Conservation (phyloP, 2,888 invertebrate genomes). For the Osmoderma eremita region DNA sequence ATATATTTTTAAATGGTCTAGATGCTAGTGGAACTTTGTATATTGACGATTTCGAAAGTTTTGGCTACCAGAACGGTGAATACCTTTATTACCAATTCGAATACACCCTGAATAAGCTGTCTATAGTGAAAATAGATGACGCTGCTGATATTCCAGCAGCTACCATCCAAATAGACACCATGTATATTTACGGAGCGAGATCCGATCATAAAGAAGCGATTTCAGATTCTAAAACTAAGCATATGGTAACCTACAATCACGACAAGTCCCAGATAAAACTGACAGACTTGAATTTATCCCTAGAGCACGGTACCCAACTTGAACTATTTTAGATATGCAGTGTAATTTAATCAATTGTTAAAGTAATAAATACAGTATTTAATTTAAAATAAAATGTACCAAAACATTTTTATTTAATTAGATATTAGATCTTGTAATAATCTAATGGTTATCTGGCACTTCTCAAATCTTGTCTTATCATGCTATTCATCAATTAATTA, state of each 20-base stretch:
- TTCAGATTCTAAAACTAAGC: neutral
- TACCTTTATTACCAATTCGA: conserved; percentile 73
- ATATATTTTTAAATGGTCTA: conserved; percentile 78
- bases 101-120: conserved; percentile 67
- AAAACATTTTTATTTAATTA: too few relatives aligned
- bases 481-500: too few relatives aligned
- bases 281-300: conserved; percentile 5
- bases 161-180: neutral
- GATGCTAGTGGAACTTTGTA: conserved; percentile 82
- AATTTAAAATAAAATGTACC: too few relatives aligned
- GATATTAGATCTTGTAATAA: too few relatives aligned
- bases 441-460: too few relatives aligned
- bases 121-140: conserved; percentile 14
- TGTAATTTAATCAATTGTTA: too few relatives aligned
- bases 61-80: conserved; percentile 77
- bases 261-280: conserved; percentile 11
- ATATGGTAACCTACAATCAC: neutral
- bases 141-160: neutral
- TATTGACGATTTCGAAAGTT: conserved; percentile 89
- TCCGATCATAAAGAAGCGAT: conserved; percentile 7
- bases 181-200: conserved; percentile 13
- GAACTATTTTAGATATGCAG: too few relatives aligned
- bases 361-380: too few relatives aligned
- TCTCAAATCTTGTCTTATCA: too few relatives aligned
- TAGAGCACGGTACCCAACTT: neutral